Conservation (phyloP, 2,888 invertebrate genomes). For the Ormia ochracea region DNA sequence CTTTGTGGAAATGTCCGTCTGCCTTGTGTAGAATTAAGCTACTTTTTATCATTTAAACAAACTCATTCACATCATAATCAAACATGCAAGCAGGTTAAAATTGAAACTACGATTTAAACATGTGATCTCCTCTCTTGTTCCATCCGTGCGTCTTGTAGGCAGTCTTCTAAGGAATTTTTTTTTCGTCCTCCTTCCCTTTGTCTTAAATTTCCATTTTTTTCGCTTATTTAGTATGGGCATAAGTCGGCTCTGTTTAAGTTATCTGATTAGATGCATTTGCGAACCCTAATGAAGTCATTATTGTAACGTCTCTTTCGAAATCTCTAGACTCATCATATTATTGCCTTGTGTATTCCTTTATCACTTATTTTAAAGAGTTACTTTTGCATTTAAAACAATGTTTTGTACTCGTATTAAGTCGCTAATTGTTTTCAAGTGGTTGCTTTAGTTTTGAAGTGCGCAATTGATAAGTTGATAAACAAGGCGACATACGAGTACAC, state of each 20-base stretch:
- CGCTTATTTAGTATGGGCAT: not conserved
- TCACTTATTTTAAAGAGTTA: slow-evolving; percentile 32
- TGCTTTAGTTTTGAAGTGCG: slow-evolving; percentile 11
- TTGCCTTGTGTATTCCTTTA: slow-evolving; percentile 20
- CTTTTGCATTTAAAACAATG: slow-evolving; percentile 21
- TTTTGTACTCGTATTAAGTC: not conserved
- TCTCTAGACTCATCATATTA: slow-evolving; percentile 20
- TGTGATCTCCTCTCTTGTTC: not conserved
- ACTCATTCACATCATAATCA: not conserved
- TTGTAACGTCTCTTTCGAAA: not conserved
- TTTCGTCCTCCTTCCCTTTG: not conserved
- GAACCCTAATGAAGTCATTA: slow-evolving; percentile 60
- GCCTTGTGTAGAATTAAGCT: not conserved
- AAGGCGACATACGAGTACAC: too few relatives aligned
- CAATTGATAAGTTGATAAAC: not conserved
- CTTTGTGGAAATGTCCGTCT: not conserved
- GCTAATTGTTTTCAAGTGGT: slow-evolving; percentile 54
- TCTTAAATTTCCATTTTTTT: not conserved
- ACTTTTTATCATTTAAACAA: not conserved
- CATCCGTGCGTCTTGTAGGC: not conserved
- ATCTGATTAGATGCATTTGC: slow-evolving; percentile 56
- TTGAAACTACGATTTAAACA: too few relatives aligned
- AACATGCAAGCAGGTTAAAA: not conserved
- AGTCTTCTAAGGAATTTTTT: slow-evolving; percentile 15
- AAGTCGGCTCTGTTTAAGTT: slow-evolving; percentile 12